Conservation (phyloP, 2,113 vertebrate species). For the Bombycilla garrulus region DNA sequence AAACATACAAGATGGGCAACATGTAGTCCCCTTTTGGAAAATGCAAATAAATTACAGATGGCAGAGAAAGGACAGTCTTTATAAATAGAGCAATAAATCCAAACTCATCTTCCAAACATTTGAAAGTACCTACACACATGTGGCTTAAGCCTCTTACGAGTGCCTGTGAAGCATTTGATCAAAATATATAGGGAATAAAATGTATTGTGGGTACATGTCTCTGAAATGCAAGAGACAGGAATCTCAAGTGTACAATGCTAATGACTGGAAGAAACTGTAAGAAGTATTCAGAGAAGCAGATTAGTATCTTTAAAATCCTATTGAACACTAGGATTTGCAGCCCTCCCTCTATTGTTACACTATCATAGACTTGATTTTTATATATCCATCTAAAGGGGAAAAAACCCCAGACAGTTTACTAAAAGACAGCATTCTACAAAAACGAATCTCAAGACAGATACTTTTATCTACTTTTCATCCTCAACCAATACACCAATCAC, state of each 20-base stretch:
- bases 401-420: neutral
- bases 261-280: neutral
- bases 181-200: neutral
- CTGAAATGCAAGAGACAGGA: neutral
- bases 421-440: neutral
- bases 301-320: neutral
- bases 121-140: neutral
- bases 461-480: neutral
- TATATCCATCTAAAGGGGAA: neutral
- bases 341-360: neutral
- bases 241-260: neutral
- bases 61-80: neutral
- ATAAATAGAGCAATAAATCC: neutral
- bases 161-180: neutral
- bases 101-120: neutral
- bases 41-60: neutral
- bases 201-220: neutral
- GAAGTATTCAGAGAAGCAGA: neutral
- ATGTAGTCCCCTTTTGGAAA: neutral
- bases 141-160: neutral
- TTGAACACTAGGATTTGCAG: neutral
- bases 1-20: neutral
- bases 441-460: neutral
- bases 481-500: neutral
- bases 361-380: neutral